A percentile compares a stretch with the other conserved stretches of the same genome.
phyloP scores from a whole-genome alignment of 1,140 invertebrate genomes.

The Drosophila kanapiae region DNA sequence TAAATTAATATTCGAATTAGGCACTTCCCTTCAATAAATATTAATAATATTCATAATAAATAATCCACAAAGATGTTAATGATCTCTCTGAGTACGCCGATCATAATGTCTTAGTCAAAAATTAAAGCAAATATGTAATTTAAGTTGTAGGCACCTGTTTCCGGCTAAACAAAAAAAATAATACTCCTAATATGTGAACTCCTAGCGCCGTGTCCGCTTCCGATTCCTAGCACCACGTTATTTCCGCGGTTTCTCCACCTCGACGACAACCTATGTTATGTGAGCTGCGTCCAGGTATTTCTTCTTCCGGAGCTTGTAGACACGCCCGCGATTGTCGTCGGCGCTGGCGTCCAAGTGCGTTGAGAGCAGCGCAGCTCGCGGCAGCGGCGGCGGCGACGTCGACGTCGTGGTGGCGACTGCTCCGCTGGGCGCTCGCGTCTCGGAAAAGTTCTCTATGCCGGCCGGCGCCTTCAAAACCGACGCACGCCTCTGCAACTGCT shows the following conservation, averaged over 20 bases:
- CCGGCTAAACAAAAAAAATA: neutral
- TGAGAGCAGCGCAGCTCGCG: constrained; percentile 70
- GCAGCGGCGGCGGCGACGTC: constrained; percentile 76
- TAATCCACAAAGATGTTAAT: neutral
- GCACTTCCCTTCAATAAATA: too few relatives aligned
- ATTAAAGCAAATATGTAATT: neutral
- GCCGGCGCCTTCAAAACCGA: constrained; percentile 37
- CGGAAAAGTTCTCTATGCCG: constrained; percentile 51
- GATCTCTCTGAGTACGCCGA: neutral
- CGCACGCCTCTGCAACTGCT: constrained; percentile 4
- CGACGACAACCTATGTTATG: constrained; percentile 65
- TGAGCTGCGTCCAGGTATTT: constrained; percentile 72
- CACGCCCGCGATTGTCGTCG: constrained; percentile 81
- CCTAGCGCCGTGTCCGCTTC: constrained; percentile 5
- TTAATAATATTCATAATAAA: neutral
- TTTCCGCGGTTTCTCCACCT: constrained; percentile 10
- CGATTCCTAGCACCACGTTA: constrained; percentile 9
- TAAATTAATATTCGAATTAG: too few relatives aligned
- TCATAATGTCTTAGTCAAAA: neutral
- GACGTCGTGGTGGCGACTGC: constrained; percentile 84
- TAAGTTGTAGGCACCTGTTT: constrained; percentile 3
- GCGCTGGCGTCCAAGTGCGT: constrained; percentile 76
- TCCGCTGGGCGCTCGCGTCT: constrained; percentile 68
- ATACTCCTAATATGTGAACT: neutral
- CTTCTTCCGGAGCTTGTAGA: constrained; percentile 85